phyloP scores from a whole-genome alignment of 2,113 vertebrate genomes.

The rat (Rattus norvegicus) region DNA sequence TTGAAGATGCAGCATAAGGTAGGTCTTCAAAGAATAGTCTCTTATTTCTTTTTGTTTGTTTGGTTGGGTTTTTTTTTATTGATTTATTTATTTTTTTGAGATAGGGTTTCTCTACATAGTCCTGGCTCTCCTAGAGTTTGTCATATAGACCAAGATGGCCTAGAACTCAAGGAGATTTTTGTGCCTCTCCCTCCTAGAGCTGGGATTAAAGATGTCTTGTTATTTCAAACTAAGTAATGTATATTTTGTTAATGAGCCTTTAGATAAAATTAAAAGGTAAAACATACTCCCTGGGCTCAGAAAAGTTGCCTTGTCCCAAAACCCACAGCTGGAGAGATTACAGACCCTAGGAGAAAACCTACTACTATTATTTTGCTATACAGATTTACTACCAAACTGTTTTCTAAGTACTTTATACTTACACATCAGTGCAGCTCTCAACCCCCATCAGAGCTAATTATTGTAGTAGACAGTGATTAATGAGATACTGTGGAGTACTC shows the following conservation, averaged over 20 bases:
- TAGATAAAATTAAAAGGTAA: conserved; percentile 44
- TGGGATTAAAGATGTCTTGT: neutral
- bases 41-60: conserved; percentile 35
- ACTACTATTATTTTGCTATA: neutral
- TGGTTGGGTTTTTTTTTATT: neutral
- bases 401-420: neutral
- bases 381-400: neutral
- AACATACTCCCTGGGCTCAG: conserved; percentile 21
- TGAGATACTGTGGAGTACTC: neutral
- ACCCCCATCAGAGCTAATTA: neutral
- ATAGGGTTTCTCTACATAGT: neutral
- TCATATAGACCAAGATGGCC: neutral
- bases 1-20: conserved; percentile 7
- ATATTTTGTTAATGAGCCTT: conserved; percentile 17
- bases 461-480: neutral
- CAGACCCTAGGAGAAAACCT: neutral
- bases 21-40: conserved; percentile 17
- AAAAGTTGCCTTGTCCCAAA: neutral
- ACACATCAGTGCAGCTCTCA: neutral
- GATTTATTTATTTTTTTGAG: neutral
- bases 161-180: neutral
- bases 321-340: neutral
- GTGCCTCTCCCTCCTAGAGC: neutral
- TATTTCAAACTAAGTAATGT: neutral
- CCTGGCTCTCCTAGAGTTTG: neutral